phyloP scores from a whole-genome alignment of 1,140 invertebrate species.

The Andricus grossulariae region DNA sequence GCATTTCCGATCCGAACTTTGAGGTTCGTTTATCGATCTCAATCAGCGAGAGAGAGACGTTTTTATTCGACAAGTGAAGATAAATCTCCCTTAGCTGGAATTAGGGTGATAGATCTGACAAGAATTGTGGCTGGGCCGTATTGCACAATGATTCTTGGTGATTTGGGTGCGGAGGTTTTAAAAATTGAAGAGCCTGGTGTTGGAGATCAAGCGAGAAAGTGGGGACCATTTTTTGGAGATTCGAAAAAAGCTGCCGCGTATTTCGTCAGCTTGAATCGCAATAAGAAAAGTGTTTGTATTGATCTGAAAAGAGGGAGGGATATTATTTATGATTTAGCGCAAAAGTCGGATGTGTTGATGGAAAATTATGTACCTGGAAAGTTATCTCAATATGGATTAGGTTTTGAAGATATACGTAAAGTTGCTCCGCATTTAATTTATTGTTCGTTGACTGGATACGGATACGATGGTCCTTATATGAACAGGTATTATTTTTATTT shows the following conservation, averaged over 20 bases:
- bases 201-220: slow-evolving; percentile 94
- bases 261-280: slow-evolving; percentile 93
- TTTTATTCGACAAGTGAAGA: slow-evolving; percentile 35
- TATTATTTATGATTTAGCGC: slow-evolving; percentile 85
- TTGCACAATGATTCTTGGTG: slow-evolving; percentile 95
- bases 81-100: slow-evolving; percentile 77
- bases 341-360: slow-evolving; percentile 90
- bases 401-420: slow-evolving; percentile 84
- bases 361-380: slow-evolving; percentile 98
- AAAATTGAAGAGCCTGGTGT: slow-evolving; percentile 88
- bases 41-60: background rate
- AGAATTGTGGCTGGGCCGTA: slow-evolving; percentile 86
- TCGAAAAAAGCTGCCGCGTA: slow-evolving; percentile 86
- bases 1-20: background rate
- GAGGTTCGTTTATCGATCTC: background rate
- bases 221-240: slow-evolving; percentile 90
- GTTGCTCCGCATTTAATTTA: slow-evolving; percentile 91
- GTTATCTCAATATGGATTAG: slow-evolving; percentile 85
- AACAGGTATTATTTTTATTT: background rate
- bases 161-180: slow-evolving; percentile 95
- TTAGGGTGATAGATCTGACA: slow-evolving; percentile 89
- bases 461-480: slow-evolving; percentile 89
- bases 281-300: slow-evolving; percentile 95
- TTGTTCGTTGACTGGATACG: slow-evolving; percentile 96
- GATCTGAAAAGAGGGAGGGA: slow-evolving; percentile 88